Conservation (phyloP, 2,888 invertebrate species). For the Dermolepida albohirtum region DNA sequence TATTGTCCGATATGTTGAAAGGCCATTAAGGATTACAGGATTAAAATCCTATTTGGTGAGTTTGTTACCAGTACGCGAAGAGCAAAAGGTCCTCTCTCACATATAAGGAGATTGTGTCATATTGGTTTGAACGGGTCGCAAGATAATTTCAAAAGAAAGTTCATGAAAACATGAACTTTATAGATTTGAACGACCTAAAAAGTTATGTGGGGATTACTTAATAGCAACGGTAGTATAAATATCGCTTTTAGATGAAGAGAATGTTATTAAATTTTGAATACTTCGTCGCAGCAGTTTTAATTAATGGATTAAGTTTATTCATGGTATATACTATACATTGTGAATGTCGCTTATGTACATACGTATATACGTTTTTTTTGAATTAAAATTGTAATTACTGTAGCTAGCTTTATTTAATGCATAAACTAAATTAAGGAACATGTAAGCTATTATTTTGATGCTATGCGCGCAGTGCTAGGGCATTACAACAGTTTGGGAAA, state of each 20-base stretch:
- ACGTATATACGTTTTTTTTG: too few relatives aligned
- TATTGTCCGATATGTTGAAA: constrained; percentile 31
- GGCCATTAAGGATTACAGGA: constrained; percentile 26
- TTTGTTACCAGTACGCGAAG: constrained; percentile 11
- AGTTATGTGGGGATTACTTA: neutral
- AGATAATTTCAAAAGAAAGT: constrained; percentile 16
- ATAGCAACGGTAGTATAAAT: neutral
- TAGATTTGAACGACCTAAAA: constrained; percentile 1
- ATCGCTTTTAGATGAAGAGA: neutral
- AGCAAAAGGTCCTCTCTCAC: neutral
- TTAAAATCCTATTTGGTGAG: constrained; percentile 21
- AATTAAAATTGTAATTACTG: too few relatives aligned
- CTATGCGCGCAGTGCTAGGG: too few relatives aligned
- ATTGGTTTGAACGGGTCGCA: constrained; percentile 6
- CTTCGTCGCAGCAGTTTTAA: constrained; percentile 8
- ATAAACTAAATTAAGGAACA: too few relatives aligned
- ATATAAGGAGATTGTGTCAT: constrained; percentile 25
- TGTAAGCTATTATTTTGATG: too few relatives aligned
- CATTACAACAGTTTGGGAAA: too few relatives aligned
- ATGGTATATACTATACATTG: neutral
- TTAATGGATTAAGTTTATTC: constrained; percentile 17
- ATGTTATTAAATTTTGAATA: constrained; percentile 25
- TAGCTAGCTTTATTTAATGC: too few relatives aligned
- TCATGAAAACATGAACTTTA: neutral
- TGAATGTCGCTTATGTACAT: too few relatives aligned